A percentile compares a stretch with the other conserved stretches of the same genome.
Conservation (phyloP, 2,888 invertebrate species). For the Tholera decimalis region DNA sequence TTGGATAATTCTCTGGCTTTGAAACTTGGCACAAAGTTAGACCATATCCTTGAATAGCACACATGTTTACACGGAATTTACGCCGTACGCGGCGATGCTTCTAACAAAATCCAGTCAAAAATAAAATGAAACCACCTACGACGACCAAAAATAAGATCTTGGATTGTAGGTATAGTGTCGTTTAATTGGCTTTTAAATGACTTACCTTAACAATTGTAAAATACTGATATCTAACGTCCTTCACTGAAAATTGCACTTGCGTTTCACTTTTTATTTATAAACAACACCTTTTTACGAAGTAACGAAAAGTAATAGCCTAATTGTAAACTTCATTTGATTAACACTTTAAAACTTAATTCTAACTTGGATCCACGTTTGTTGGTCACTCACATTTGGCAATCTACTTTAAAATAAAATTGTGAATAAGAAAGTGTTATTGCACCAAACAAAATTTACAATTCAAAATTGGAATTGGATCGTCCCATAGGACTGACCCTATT, state of each 20-base stretch:
- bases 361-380: slow-evolving; percentile 28
- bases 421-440: slow-evolving; percentile 60
- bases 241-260: slow-evolving; percentile 24
- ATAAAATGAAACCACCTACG: not conserved
- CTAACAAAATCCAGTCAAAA: not conserved
- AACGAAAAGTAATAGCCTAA: slow-evolving; percentile 7
- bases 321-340: slow-evolving; percentile 25
- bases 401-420: slow-evolving; percentile 59
- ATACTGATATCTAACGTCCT: slow-evolving; percentile 18
- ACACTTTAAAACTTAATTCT: slow-evolving; percentile 24
- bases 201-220: slow-evolving; percentile 32
- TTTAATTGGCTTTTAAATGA: slow-evolving; percentile 6
- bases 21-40: too few species aligned
- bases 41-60: too few species aligned
- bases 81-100: too few species aligned
- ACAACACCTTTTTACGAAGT: slow-evolving; percentile 21
- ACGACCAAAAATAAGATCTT: not conserved
- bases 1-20: too few species aligned
- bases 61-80: too few species aligned
- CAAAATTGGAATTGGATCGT: slow-evolving; percentile 78
- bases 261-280: slow-evolving; percentile 34
- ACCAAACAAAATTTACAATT: slow-evolving; percentile 77
- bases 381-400: slow-evolving; percentile 59
- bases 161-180: not conserved
- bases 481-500: slow-evolving; percentile 81